Percentiles rank a stretch among this genome's conserved stretches.
Evolutionary conservation across 2,797 vertebrate species (phyloP).

Genomic region (Zalophus californianus): DNA sequence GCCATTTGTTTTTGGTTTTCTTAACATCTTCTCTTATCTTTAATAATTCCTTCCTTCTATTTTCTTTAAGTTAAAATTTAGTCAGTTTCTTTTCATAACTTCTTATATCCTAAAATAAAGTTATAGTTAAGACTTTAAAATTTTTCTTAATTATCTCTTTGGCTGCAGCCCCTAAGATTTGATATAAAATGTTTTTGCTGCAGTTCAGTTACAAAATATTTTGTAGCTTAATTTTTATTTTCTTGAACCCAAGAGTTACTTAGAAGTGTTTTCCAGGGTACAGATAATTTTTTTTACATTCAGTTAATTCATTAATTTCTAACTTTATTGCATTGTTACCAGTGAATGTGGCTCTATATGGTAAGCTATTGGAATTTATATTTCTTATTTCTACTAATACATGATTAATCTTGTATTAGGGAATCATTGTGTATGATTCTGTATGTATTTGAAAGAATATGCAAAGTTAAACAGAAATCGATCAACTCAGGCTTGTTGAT

Average conservation of each 20-base stretch:
- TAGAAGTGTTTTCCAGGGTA: background rate
- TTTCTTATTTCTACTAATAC: background rate
- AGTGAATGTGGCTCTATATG: background rate
- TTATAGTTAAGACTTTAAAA: background rate
- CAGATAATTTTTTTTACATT: background rate
- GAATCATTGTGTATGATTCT: background rate
- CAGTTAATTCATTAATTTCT: background rate
- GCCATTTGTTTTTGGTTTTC: background rate
- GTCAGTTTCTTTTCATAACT: background rate
- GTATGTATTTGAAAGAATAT: background rate
- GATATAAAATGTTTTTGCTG: background rate
- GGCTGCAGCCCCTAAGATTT: background rate
- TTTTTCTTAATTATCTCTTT: background rate
- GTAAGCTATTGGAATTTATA: background rate
- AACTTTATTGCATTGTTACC: background rate
- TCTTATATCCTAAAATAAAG: constrained; percentile 13
- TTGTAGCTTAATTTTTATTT: constrained; percentile 22
- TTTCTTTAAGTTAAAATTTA: constrained; percentile 13
- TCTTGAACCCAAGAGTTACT: background rate
- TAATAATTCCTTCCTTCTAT: background rate
- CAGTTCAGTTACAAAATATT: background rate
- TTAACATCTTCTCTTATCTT: background rate
- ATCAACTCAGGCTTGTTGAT: background rate
- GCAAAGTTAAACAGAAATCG: background rate
- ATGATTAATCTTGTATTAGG: background rate